Conservation (phyloP, 2,113 vertebrate genomes). For the Engraulis encrasicolus region DNA sequence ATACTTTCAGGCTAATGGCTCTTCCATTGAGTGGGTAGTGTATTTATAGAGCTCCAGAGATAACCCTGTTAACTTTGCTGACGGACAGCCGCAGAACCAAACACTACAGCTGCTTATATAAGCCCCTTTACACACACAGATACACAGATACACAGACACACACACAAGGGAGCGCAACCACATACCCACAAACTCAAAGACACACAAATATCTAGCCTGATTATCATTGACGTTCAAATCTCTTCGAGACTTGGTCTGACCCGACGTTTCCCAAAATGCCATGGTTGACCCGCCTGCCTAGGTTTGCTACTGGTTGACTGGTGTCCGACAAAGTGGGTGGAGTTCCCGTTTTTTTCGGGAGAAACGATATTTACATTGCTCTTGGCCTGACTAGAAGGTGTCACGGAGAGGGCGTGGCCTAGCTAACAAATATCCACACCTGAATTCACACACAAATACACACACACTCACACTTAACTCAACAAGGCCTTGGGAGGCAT, state of each 20-base stretch:
- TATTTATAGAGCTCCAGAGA: constrained; percentile 4
- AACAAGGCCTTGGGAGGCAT: not conserved
- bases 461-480: not conserved
- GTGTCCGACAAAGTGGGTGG: no score
- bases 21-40: not conserved
- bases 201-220: no score
- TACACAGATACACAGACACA: not conserved
- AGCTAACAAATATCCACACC: no score
- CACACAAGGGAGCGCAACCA: not conserved
- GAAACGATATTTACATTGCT: no score
- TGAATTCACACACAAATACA: not conserved
- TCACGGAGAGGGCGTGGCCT: no score
- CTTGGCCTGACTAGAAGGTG: no score
- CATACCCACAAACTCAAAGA: not conserved
- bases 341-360: no score
- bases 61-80: not conserved
- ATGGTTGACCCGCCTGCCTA: no score
- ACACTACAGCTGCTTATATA: not conserved
- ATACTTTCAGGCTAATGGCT: not conserved
- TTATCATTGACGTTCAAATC: no score
- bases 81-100: not conserved
- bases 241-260: no score
- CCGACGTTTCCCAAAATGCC: no score
- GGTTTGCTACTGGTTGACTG: no score
- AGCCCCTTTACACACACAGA: not conserved